phyloP scores from a whole-genome alignment of 2,113 vertebrate genomes.

The Amphiprion percula region DNA sequence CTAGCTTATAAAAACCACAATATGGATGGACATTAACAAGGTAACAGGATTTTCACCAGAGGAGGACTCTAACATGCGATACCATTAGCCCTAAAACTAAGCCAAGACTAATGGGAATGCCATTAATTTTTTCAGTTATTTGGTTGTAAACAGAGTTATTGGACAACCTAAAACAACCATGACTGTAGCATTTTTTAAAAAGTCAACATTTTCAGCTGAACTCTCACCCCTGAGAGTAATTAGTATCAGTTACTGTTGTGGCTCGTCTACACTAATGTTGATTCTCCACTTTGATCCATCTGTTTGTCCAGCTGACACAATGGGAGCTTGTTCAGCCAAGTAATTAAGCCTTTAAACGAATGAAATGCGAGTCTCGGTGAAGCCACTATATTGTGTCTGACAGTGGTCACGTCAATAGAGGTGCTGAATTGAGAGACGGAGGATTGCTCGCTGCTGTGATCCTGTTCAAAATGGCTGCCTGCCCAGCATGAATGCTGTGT shows the following conservation, averaged over 20 bases:
- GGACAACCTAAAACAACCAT: too few species aligned
- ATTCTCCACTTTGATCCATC: neutral
- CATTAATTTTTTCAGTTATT: too few species aligned
- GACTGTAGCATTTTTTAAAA: too few species aligned
- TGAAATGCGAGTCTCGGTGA: neutral
- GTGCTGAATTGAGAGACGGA: neutral
- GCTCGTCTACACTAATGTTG: neutral
- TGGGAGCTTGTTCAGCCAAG: neutral
- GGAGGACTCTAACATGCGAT: too few species aligned
- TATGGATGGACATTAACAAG: too few species aligned
- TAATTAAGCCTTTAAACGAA: conserved; percentile 25
- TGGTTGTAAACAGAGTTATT: too few species aligned
- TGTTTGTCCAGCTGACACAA: conserved; percentile 1
- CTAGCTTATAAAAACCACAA: too few species aligned
- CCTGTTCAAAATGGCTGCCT: conserved; percentile 60
- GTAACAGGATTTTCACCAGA: too few species aligned
- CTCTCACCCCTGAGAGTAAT: neutral
- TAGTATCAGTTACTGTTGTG: neutral
- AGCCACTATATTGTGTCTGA: conserved; percentile 3
- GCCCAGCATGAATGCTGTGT: conserved; percentile 6
- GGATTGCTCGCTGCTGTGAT: conserved; percentile 22
- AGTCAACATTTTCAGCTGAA: too few species aligned
- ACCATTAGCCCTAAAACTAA: too few species aligned
- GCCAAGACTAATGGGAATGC: too few species aligned
- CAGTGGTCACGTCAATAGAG: neutral